Conservation (phyloP, 2,797 vertebrate genomes). For the Microcaecilia unicolor region DNA sequence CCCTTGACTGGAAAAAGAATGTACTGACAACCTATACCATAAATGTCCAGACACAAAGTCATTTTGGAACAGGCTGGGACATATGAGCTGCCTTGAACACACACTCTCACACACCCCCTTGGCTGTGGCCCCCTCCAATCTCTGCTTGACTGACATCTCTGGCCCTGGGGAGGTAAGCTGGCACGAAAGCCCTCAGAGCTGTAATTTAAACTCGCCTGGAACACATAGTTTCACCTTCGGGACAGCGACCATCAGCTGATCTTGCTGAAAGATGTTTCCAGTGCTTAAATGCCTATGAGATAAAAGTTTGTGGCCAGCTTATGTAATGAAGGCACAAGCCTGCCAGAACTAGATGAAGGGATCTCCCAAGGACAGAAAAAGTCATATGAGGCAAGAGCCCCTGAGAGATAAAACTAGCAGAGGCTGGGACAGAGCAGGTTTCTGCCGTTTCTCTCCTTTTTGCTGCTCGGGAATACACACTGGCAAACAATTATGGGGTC, state of each 20-base stretch:
- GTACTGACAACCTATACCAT: conserved; percentile 33
- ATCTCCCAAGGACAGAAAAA: conserved; percentile 6
- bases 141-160: conserved; percentile 9
- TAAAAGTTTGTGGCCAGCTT: conserved; percentile 13
- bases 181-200: conserved; percentile 1
- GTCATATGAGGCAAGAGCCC: background rate
- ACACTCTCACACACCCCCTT: conserved; percentile 3
- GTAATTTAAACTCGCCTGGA: conserved; percentile 5
- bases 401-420: no score
- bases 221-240: conserved; percentile 8
- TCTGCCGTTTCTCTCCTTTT: no score
- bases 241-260: conserved; percentile 11
- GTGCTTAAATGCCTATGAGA: background rate
- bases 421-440: no score
- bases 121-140: conserved; percentile 8
- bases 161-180: conserved; percentile 14
- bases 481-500: no score
- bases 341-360: conserved; percentile 7
- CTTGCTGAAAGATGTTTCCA: background rate
- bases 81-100: conserved; percentile 21
- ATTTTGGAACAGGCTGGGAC: conserved; percentile 31
- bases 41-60: conserved; percentile 37
- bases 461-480: no score
- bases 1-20: conserved; percentile 36
- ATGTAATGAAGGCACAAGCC: conserved; percentile 1